Percentiles rank a stretch among this genome's conserved stretches.
Evolutionary conservation across 1,140 invertebrate genomes (phyloP).

Genomic region (Whitmania pigra): DNA sequence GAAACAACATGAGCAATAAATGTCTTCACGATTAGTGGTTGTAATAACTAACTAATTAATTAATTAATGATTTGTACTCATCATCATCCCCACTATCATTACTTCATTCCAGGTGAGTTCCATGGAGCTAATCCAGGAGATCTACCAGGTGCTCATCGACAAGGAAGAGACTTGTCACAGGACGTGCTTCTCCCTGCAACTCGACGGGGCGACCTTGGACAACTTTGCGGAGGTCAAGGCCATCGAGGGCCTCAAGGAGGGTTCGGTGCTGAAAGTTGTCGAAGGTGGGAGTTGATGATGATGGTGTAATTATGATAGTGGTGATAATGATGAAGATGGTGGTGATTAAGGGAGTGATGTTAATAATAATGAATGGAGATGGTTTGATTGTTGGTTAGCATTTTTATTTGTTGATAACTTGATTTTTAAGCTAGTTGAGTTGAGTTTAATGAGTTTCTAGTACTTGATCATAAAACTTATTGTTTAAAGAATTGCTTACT

Average conservation of each 20-base stretch:
- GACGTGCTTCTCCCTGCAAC: slow-evolving; percentile 90
- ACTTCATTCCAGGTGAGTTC: slow-evolving; percentile 62
- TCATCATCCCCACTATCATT: not conserved
- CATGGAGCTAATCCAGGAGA: slow-evolving; percentile 96
- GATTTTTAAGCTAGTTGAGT: no score
- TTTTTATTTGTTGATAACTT: no score
- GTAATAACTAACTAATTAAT: no score
- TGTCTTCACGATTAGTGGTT: no score
- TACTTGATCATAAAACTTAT: no score
- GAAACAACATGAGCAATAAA: no score
- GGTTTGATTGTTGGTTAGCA: not conserved
- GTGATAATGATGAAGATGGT: not conserved
- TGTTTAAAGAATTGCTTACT: no score
- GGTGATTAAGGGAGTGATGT: no score
- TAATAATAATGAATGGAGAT: no score
- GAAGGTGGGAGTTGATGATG: slow-evolving; percentile 40
- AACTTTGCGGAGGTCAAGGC: slow-evolving; percentile 95
- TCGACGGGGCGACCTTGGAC: slow-evolving; percentile 82
- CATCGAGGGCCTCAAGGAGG: slow-evolving; percentile 86
- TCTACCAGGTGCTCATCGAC: slow-evolving; percentile 93
- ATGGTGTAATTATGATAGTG: not conserved
- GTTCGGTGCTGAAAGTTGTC: slow-evolving; percentile 73
- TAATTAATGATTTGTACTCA: not conserved
- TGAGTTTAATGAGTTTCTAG: no score
- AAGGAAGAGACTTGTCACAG: slow-evolving; percentile 94